Evolutionary conservation across 2,797 vertebrate species (phyloP), one percentile per base, ranked within the genome.

Genomic region (Orientallactaga sibirica): DNA sequence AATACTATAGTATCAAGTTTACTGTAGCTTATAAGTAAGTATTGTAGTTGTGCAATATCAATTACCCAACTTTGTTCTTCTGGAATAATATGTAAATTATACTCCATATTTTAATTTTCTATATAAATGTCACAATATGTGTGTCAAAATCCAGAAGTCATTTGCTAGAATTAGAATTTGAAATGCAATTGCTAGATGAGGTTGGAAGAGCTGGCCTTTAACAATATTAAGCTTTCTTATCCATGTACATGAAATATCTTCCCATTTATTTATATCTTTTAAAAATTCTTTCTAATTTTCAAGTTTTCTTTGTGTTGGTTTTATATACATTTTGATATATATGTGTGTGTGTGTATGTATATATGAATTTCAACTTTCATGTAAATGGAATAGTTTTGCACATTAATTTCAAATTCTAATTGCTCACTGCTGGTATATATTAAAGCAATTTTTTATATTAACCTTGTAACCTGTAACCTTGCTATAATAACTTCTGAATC

Each of bases 321-420:
- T 68, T 83, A 0, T 61, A 86, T 3, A 78, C 27, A 43, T 87
- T 70, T 64, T 81, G 73, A 82, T 89, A 89, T 48, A 48, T 48
- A 27, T 19, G 33, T 74, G 33, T 37, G 33, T 37, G 33, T 37
- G 33, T 37, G 33, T 37, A 37, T 37, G 33, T 90, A 83, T 52
- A 95, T 1, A 14, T 33, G 8, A 75, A 94, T 77, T 86, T 82
- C 58, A 86, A 29, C 81, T 89, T 93, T 78, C 87, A 4, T 94
- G 66, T 73, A 52, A 81, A 58, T 85, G 14, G 15, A 77, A 88
- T 80, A 5, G 14, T 43, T 66, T 15, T 92, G 1, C 52, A 88
- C 75, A 75, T 88, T 91, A 93, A 84, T 77, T 71, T 87, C 43
- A 91, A 85, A 93, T 85, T 66, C 27, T n/a, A 70, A 20, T 58